phyloP scores from a whole-genome alignment of 2,113 vertebrate species.

The Stegastes partitus region DNA sequence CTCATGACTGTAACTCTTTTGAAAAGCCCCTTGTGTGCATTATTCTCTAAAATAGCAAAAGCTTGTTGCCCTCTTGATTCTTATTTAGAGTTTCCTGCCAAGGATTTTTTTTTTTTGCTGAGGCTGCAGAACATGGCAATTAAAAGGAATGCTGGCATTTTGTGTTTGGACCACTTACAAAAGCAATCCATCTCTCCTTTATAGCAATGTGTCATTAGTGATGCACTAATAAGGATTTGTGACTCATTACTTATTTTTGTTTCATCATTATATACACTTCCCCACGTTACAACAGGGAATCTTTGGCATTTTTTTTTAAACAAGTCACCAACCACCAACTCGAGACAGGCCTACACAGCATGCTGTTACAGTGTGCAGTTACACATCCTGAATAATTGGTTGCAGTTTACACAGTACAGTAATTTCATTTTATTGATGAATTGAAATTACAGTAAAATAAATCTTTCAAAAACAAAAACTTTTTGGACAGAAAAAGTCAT shows the following conservation, averaged over 20 bases:
- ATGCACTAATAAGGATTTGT: slow-evolving; percentile 64
- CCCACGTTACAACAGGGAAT: slow-evolving; percentile 20
- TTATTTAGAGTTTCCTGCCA: slow-evolving; percentile 63
- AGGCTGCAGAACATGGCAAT: slow-evolving; percentile 68
- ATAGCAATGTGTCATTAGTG: slow-evolving; percentile 44
- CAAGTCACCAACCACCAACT: slow-evolving; percentile 1
- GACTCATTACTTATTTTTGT: slow-evolving; percentile 44
- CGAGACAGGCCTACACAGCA: slow-evolving; percentile 30
- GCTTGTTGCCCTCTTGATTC: slow-evolving; percentile 61
- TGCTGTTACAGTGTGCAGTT: slow-evolving; percentile 5
- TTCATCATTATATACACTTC: slow-evolving; percentile 29
- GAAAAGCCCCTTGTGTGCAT: slow-evolving; percentile 49
- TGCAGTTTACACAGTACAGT: neutral
- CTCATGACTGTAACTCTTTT: slow-evolving; percentile 52
- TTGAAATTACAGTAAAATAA: neutral
- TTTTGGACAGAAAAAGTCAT: neutral
- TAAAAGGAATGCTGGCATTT: slow-evolving; percentile 72
- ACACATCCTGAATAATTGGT: slow-evolving; percentile 18
- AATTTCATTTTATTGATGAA: neutral
- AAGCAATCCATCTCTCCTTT: slow-evolving; percentile 50
- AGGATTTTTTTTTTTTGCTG: slow-evolving; percentile 60
- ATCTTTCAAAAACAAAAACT: neutral
- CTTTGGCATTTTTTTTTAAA: slow-evolving; percentile 41
- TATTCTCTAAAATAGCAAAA: slow-evolving; percentile 57
- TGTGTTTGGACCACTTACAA: slow-evolving; percentile 59